These are phyloP conservation scores for Elysia chlorotica DNA, from an alignment of 1,140 invertebrate genomes.

Conservation along the genomic window DNA sequence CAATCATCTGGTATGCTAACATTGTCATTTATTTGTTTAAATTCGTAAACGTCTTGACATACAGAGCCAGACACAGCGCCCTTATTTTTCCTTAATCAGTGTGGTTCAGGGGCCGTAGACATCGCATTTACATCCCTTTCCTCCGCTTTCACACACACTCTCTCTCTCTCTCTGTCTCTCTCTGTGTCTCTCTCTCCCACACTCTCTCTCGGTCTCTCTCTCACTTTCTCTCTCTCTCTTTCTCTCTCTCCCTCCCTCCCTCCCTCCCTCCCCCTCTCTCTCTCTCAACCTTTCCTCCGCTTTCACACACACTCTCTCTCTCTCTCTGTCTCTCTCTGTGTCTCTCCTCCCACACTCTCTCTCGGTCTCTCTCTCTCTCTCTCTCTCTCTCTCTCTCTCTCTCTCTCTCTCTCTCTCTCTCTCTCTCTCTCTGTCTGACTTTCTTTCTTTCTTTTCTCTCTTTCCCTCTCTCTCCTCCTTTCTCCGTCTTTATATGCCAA, in stretches of 20 bases:
- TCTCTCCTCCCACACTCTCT: not conserved
- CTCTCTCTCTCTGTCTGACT: not conserved
- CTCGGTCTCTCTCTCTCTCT: not conserved
- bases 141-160: not conserved
- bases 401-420: slow-evolving; percentile 9
- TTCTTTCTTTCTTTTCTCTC: not conserved
- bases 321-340: not conserved
- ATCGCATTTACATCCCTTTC: too few relatives aligned
- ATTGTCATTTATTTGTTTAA: too few relatives aligned
- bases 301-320: not conserved
- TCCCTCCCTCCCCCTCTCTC: not conserved
- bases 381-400: not conserved
- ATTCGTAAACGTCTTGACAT: too few relatives aligned
- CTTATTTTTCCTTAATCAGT: too few relatives aligned
- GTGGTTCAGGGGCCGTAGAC: too few relatives aligned
- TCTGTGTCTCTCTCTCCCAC: not conserved
- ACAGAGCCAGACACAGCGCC: too few relatives aligned
- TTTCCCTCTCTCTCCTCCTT: too few relatives aligned
- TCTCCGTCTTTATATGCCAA: too few relatives aligned
- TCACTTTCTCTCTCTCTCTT: not conserved
- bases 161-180: not conserved
- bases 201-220: not conserved
- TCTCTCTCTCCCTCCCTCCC: not conserved
- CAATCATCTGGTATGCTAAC: too few relatives aligned
- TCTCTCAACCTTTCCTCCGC: not conserved